Conservation (phyloP, 1,140 invertebrate genomes). For the Brevipalpus yothersi region DNA sequence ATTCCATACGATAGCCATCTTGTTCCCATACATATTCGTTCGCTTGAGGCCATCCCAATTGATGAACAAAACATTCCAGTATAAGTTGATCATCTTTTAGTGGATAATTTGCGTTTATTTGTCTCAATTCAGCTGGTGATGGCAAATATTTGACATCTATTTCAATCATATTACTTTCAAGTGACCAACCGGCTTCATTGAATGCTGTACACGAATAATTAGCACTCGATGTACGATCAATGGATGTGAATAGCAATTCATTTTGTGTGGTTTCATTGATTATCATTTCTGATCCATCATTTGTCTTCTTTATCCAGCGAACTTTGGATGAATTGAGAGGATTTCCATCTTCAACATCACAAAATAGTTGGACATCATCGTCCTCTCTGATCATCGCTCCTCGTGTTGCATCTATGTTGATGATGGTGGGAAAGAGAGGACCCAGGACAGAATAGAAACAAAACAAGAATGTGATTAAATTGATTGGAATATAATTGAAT, state of each 20-base stretch:
- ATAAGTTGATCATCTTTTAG: conserved; percentile 44
- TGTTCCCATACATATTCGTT: conserved; percentile 15
- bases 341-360: conserved; percentile 38
- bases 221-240: conserved; percentile 58
- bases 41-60: conserved; percentile 46
- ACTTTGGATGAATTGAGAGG: conserved; percentile 23
- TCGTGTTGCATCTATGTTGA: not conserved
- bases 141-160: conserved; percentile 9
- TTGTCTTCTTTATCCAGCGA: conserved; percentile 40
- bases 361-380: conserved; percentile 38
- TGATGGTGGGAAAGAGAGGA: not conserved
- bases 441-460: not conserved
- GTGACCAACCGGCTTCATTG: conserved; percentile 61
- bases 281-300: conserved; percentile 36
- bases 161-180: conserved; percentile 13
- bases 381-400: conserved; percentile 34
- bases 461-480: no score
- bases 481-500: no score
- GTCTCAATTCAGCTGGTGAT: conserved; percentile 16
- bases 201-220: conserved; percentile 69
- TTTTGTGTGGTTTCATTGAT: conserved; percentile 25
- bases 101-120: conserved; percentile 5
- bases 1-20: conserved; percentile 8
- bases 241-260: conserved; percentile 25
- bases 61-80: conserved; percentile 50